phyloP scores from a whole-genome alignment of 1,140 invertebrate species.

The Sitophilus oryzae region DNA sequence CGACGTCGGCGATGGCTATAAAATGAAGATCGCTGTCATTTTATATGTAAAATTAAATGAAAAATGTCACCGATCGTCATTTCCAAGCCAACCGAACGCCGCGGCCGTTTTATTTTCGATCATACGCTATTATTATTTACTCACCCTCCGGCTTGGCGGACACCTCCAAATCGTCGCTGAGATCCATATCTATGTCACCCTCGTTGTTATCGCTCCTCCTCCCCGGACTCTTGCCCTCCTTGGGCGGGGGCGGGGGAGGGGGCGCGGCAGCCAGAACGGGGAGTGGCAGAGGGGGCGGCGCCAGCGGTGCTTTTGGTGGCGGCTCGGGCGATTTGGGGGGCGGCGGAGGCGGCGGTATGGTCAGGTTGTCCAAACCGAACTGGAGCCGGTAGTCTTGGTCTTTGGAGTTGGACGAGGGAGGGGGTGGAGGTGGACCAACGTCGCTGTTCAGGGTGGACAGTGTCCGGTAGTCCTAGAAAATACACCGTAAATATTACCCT shows the following conservation, averaged over 20 bases:
- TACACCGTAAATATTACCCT: not conserved
- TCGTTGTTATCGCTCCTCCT: conserved; percentile 46
- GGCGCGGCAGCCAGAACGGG: not conserved
- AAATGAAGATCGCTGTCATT: too few species aligned
- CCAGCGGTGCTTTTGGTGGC: not conserved
- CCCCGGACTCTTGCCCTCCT: not conserved
- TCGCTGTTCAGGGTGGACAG: not conserved
- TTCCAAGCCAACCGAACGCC: too few species aligned
- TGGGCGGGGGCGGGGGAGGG: not conserved
- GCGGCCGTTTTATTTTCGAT: too few species aligned
- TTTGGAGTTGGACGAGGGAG: not conserved
- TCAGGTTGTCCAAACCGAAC: conserved; percentile 33
- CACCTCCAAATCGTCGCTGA: conserved; percentile 56
- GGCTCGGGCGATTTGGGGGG: conserved; percentile 23
- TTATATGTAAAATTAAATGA: too few species aligned
- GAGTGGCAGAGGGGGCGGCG: conserved; percentile 13
- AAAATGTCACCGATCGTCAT: too few species aligned
- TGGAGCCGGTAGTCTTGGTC: conserved; percentile 39
- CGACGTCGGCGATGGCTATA: too few species aligned
- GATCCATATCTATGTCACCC: conserved; percentile 65
- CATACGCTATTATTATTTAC: too few species aligned
- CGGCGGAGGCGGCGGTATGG: conserved; percentile 38
- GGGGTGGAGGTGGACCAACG: not conserved
- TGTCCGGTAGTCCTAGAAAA: conserved; percentile 15
- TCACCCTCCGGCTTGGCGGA: conserved; percentile 18